phyloP scores from a whole-genome alignment of 2,888 invertebrate species.

The Meiosimyza decipiens region DNA sequence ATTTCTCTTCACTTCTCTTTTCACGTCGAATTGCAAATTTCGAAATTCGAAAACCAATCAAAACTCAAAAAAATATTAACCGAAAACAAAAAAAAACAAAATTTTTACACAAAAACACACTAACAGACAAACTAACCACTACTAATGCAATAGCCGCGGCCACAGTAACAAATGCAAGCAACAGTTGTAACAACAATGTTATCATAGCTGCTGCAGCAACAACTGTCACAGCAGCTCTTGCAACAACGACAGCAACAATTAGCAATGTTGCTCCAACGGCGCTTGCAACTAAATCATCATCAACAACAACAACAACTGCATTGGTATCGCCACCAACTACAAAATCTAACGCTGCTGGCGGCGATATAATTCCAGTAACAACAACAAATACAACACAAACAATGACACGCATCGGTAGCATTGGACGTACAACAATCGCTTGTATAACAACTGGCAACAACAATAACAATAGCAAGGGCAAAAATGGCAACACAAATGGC shows the following conservation, averaged over 20 bases:
- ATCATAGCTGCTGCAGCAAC: conserved; percentile 37
- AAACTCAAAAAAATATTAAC: conserved; percentile 27
- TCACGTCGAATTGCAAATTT: conserved; percentile 34
- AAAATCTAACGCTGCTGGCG: conserved; percentile 22
- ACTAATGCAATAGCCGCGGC: conserved; percentile 44
- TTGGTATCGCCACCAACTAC: conserved; percentile 17
- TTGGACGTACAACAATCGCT: conserved; percentile 61
- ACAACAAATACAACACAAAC: conserved; percentile 42
- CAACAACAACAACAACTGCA: conserved; percentile 34
- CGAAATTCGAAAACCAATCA: conserved; percentile 30
- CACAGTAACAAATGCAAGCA: conserved; percentile 16
- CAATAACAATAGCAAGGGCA: conserved; percentile 35
- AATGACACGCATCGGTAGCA: conserved; percentile 61
- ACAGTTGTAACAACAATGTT: conserved; percentile 42
- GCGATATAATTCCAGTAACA: conserved; percentile 42
- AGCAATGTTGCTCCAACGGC: conserved; percentile 39
- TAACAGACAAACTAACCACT: conserved; percentile 47
- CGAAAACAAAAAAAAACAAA: not conserved
- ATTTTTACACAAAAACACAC: conserved; percentile 16
- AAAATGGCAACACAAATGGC: conserved; percentile 47
- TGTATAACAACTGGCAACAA: conserved; percentile 53
- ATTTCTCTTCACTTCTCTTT: conserved; percentile 33
- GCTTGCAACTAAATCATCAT: conserved; percentile 30
- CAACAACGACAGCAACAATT: conserved; percentile 32
- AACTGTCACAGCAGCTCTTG: conserved; percentile 31